Evolutionary conservation across 2,888 invertebrate genomes (phyloP).

Genomic region (Lasioglossum malachurum): DNA sequence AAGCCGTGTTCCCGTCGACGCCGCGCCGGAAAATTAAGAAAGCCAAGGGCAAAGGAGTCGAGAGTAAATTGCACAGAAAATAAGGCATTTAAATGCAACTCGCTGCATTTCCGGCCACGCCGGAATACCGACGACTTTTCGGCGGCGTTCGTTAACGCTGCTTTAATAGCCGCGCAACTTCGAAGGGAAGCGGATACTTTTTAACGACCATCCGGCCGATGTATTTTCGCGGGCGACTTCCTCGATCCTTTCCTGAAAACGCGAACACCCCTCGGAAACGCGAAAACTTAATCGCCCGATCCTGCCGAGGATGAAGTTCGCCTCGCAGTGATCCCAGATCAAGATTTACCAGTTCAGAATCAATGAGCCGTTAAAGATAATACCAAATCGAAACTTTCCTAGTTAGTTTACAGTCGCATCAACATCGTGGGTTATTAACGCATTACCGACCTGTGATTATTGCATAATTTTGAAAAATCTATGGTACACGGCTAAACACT

Average conservation of each 20-base stretch:
- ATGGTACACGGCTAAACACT: no score
- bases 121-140: slow-evolving; percentile 44
- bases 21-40: background rate
- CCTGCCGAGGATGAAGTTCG: slow-evolving; percentile 68
- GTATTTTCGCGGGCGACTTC: slow-evolving; percentile 3
- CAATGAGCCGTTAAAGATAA: background rate
- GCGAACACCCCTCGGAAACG: slow-evolving; percentile 36
- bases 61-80: slow-evolving; percentile 51
- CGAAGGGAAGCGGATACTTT: slow-evolving; percentile 43
- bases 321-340: background rate
- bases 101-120: slow-evolving; percentile 26
- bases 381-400: background rate
- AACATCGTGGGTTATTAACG: background rate
- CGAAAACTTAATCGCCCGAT: slow-evolving; percentile 66
- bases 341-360: background rate
- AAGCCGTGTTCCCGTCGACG: slow-evolving; percentile 7
- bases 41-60: slow-evolving; percentile 24
- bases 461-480: no score
- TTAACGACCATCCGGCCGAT: slow-evolving; percentile 26
- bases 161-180: slow-evolving; percentile 53
- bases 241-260: slow-evolving; percentile 12
- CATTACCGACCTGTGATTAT: no score
- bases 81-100: slow-evolving; percentile 52
- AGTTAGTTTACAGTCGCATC: background rate
- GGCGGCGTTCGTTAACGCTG: slow-evolving; percentile 65